These are phyloP conservation scores for Drosophila parvula DNA, from an alignment of 1,140 invertebrate species.

Conservation along the genomic window DNA sequence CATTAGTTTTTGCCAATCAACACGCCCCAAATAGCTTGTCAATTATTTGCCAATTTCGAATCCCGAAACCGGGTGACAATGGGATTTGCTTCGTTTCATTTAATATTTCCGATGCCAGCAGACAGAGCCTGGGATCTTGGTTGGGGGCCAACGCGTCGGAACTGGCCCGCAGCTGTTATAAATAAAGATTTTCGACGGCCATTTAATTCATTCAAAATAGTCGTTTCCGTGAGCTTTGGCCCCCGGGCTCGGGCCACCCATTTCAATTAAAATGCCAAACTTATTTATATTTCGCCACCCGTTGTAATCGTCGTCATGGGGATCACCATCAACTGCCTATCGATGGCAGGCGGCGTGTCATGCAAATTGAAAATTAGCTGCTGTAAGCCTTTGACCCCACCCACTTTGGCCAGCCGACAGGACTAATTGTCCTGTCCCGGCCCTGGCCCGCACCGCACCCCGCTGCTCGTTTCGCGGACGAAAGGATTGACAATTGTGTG, in stretches of 20 bases:
- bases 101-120: slow-evolving; percentile 63
- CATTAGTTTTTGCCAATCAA: slow-evolving; percentile 81
- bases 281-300: slow-evolving; percentile 66
- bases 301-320: slow-evolving; percentile 77
- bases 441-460: not conserved
- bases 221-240: slow-evolving; percentile 67
- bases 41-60: slow-evolving; percentile 81
- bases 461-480: slow-evolving; percentile 9
- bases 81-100: slow-evolving; percentile 78
- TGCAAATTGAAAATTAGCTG: slow-evolving; percentile 78
- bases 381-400: slow-evolving; percentile 26
- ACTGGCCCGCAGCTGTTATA: slow-evolving; percentile 68
- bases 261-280: slow-evolving; percentile 77
- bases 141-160: slow-evolving; percentile 4
- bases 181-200: slow-evolving; percentile 73
- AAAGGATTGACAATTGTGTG: slow-evolving; percentile 54
- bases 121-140: slow-evolving; percentile 35
- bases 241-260: slow-evolving; percentile 17
- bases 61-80: slow-evolving; percentile 71
- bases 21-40: slow-evolving; percentile 80
- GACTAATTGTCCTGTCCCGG: slow-evolving; percentile 27
- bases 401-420: not conserved
- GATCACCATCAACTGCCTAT: slow-evolving; percentile 75
- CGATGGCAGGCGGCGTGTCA: slow-evolving; percentile 65
- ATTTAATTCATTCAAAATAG: slow-evolving; percentile 80